Evolutionary conservation across 1,140 invertebrate genomes (phyloP), one percentile per base, ranked within the genome.

Genomic region (Pachypeltis micranthus): DNA sequence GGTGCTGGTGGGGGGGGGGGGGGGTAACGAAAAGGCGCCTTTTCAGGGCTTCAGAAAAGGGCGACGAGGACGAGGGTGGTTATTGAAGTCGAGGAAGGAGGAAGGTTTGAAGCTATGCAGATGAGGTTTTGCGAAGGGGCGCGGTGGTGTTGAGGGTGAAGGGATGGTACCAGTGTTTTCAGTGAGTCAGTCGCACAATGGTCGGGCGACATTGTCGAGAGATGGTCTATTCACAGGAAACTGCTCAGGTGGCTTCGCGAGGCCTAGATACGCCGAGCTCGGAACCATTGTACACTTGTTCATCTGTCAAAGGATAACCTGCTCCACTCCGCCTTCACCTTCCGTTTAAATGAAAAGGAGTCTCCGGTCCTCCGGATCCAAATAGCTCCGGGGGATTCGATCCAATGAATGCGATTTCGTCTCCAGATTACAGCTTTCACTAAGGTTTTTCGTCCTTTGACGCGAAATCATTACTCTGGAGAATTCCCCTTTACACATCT

Each of bases 301-400:
- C 31, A 39, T 39, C 31, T 39, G 31, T 39, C 61, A 62, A 62
- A 47, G 47, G 61, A 62, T 47, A 62, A 62, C 61, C 44, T 54
- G 44, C 61, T 44, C 62, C 27, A 47, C 44, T 25, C 19, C 51
- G 51, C 19, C 7, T 7, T 12, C 51, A 25, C 7, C 51, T 39
- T 16, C 31, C 31, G 7, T 39, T 39, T 39, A 16, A 16, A 39
- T n/a, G n/a, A n/a, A n/a, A n/a, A n/a, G n/a, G n/a, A n/a, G n/a
- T n/a, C n/a, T n/a, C n/a, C n/a, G n/a, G n/a, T n/a, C n/a, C n/a
- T n/a, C n/a, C n/a, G n/a, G n/a, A n/a, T n/a, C n/a, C n/a, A n/a
- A n/a, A n/a, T n/a, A n/a, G n/a, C n/a, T n/a, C n/a, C n/a, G n/a
- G n/a, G n/a, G n/a, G n/a, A n/a, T n/a, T n/a, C n/a, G n/a, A n/a